Evolutionary conservation across 2,888 invertebrate species (phyloP).

Genomic region (Eugnorisma glareosa): DNA sequence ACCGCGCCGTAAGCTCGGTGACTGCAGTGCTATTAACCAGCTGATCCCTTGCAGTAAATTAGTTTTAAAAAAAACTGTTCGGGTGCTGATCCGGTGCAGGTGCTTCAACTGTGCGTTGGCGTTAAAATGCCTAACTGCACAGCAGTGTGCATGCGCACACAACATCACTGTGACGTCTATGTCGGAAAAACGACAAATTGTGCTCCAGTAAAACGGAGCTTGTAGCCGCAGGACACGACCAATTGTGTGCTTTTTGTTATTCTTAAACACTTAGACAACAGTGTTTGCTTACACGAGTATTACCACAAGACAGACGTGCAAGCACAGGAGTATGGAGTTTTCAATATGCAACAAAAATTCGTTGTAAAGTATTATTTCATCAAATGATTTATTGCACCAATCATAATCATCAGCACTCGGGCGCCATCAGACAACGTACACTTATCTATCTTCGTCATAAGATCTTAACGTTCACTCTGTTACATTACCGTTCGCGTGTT

Average conservation of each 20-base stretch:
- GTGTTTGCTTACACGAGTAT: neutral
- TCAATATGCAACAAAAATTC: conserved; percentile 34
- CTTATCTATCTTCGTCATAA: conserved; percentile 12
- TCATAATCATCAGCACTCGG: neutral
- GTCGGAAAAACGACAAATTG: no score
- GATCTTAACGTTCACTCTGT: conserved; percentile 50
- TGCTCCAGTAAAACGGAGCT: neutral
- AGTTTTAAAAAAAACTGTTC: neutral
- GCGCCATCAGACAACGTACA: conserved; percentile 1
- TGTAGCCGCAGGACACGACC: neutral
- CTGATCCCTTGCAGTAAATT: neutral
- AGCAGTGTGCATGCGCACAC: neutral
- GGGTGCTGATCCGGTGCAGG: neutral
- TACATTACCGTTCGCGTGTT: conserved; percentile 15
- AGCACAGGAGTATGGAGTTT: neutral
- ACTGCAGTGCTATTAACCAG: neutral
- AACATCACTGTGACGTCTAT: neutral
- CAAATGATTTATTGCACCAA: conserved; percentile 31
- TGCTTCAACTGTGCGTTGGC: neutral
- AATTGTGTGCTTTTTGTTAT: neutral
- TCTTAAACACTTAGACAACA: neutral
- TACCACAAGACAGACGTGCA: neutral
- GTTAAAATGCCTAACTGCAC: neutral
- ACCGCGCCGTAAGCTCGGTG: neutral
- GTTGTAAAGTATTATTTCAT: conserved; percentile 6